These are phyloP conservation scores for Lucilia sericata DNA, from an alignment of 1,140 invertebrate species.

Conservation along the genomic window DNA sequence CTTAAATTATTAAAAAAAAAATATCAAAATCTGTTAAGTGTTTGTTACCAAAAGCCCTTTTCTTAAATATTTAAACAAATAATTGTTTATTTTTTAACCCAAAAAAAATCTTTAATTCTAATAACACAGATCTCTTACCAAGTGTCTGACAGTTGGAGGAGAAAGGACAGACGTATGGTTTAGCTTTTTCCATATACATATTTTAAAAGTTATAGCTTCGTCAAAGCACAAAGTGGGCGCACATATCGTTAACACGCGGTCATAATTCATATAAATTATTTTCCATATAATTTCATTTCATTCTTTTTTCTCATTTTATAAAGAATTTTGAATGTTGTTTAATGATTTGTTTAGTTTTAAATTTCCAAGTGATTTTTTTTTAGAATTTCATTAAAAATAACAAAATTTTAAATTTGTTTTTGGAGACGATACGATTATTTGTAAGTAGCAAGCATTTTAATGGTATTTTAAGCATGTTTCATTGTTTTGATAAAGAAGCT, in stretches of 20 bases:
- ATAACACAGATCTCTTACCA: no score
- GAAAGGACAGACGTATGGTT: neutral
- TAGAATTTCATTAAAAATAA: neutral
- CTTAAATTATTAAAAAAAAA: neutral
- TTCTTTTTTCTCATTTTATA: neutral
- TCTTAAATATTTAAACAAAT: conserved; percentile 6
- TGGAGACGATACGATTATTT: no score
- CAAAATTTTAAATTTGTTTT: neutral
- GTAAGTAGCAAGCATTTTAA: no score
- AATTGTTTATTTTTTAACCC: conserved; percentile 24
- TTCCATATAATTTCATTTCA: neutral
- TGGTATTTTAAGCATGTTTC: no score
- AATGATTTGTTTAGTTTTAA: conserved; percentile 37
- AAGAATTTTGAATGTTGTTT: conserved; percentile 26
- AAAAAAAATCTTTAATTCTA: neutral
- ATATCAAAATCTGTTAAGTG: neutral
- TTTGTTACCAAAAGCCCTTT: neutral
- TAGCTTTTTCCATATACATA: conserved; percentile 4
- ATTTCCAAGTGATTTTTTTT: conserved; percentile 23
- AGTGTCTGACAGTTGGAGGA: no score
- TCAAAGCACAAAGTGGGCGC: conserved; percentile 33
- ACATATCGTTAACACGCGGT: conserved; percentile 40
- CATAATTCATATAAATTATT: conserved; percentile 33
- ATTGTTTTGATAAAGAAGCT: no score
- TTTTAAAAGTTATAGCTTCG: conserved; percentile 5